A percentile compares a stretch with the other conserved stretches of the same genome.
Evolutionary conservation across 2,888 invertebrate species (phyloP).

Genomic region (Heliconius erato): DNA sequence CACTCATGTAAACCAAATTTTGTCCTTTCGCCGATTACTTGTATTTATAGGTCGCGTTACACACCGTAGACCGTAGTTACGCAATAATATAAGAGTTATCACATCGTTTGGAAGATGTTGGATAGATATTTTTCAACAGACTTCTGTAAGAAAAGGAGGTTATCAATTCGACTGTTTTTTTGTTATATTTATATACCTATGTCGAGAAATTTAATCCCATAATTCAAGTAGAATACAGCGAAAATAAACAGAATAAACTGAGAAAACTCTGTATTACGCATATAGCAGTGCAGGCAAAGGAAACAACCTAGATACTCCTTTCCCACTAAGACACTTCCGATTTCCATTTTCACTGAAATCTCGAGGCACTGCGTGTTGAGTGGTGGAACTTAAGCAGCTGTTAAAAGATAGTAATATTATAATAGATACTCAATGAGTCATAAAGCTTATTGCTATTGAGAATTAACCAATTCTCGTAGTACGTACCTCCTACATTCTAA

Average conservation of each 20-base stretch:
- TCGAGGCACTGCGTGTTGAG: no score
- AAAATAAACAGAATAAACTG: no score
- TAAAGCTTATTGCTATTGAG: neutral
- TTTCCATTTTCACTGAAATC: no score
- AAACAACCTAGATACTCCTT: no score
- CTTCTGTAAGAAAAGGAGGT: no score
- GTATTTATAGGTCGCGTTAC: neutral
- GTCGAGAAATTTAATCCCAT: no score
- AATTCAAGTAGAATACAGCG: no score
- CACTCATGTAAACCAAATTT: constrained; percentile 36
- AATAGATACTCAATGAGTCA: neutral
- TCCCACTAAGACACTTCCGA: no score
- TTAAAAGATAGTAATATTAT: neutral
- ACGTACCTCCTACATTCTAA: constrained; percentile 14
- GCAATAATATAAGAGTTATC: neutral
- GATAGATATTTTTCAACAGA: neutral
- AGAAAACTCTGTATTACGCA: no score
- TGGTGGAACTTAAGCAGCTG: neutral
- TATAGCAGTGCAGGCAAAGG: no score
- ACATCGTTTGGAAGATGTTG: neutral
- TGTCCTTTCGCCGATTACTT: neutral
- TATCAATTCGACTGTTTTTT: no score
- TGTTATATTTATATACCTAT: no score
- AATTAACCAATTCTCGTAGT: constrained; percentile 4
- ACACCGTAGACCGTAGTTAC: neutral